Percentiles rank a stretch among this genome's conserved stretches.
phyloP scores from a whole-genome alignment of 2,113 vertebrate genomes.

The Hippopotamus amphibius region DNA sequence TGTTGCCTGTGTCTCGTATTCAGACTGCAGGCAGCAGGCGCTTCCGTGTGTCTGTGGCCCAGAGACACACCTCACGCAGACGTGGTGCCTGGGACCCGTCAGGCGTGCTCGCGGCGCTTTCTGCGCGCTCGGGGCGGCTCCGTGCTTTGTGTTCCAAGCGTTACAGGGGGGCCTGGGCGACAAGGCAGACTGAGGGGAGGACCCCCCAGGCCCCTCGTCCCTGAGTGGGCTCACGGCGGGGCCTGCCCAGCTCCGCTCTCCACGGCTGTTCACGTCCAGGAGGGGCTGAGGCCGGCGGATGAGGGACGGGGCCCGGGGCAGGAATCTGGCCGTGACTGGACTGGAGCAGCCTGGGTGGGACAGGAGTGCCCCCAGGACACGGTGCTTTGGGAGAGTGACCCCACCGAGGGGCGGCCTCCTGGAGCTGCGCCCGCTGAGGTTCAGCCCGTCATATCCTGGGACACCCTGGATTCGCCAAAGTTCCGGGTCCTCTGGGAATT shows the following conservation, averaged over 20 bases:
- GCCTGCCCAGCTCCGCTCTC: accelerated
- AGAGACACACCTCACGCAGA: background rate
- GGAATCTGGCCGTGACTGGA: accelerated
- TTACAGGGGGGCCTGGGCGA: accelerated
- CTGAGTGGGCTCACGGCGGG: accelerated
- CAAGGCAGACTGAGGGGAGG: accelerated
- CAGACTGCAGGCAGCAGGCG: background rate
- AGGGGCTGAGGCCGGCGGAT: accelerated
- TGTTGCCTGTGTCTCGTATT: background rate
- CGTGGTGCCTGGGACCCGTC: no score
- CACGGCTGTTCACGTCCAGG: accelerated
- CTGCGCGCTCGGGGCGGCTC: no score
- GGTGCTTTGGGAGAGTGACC: background rate
- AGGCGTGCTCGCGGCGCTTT: accelerated
- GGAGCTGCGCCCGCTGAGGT: background rate
- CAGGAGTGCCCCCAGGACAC: accelerated
- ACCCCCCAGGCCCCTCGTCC: accelerated
- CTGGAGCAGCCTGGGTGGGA: accelerated
- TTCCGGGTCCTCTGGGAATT: background rate
- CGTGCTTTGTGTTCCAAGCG: accelerated
- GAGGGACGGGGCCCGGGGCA: accelerated
- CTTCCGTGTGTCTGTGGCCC: background rate
- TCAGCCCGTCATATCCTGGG: background rate
- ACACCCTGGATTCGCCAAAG: no score
- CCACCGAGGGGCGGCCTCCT: background rate